Conservation (phyloP, 92 coral and sea anemone genomes). For the Actinostola sp. region DNA sequence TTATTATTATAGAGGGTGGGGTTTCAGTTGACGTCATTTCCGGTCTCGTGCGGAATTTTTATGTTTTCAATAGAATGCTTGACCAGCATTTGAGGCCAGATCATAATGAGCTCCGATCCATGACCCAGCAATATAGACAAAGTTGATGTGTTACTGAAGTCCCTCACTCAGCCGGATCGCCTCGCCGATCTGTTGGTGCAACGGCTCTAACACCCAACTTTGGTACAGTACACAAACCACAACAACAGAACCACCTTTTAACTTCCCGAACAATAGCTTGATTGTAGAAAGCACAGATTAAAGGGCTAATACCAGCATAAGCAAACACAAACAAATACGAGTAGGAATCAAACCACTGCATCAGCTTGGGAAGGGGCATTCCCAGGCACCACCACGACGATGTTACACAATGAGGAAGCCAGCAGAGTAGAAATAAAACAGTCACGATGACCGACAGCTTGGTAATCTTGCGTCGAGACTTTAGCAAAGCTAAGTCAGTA, state of each 20-base stretch:
- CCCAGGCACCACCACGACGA: slow-evolving; percentile 5
- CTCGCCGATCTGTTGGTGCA: background rate
- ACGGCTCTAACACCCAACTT: background rate
- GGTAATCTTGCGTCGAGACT: slow-evolving; percentile 61
- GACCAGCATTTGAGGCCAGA: no score
- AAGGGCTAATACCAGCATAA: slow-evolving; percentile 29
- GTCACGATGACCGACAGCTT: slow-evolving; percentile 42
- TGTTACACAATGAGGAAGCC: slow-evolving; percentile 45
- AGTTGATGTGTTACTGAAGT: background rate
- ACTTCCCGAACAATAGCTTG: slow-evolving; percentile 16
- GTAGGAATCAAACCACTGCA: background rate
- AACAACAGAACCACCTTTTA: background rate
- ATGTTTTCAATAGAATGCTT: no score
- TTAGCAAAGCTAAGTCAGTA: slow-evolving; percentile 39
- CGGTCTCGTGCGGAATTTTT: no score
- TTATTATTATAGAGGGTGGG: no score
- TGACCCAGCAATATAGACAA: no score
- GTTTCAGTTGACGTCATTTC: no score
- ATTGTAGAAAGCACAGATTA: slow-evolving; percentile 26
- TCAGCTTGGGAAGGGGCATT: background rate
- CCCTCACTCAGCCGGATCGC: no score
- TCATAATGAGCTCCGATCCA: no score
- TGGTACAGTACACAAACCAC: background rate
- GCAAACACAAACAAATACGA: slow-evolving; percentile 13
- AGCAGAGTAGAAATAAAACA: slow-evolving; percentile 32